These are phyloP conservation scores for Aphelocoma californica DNA, from an alignment of 2,797 vertebrate genomes.

Conservation along the genomic window DNA sequence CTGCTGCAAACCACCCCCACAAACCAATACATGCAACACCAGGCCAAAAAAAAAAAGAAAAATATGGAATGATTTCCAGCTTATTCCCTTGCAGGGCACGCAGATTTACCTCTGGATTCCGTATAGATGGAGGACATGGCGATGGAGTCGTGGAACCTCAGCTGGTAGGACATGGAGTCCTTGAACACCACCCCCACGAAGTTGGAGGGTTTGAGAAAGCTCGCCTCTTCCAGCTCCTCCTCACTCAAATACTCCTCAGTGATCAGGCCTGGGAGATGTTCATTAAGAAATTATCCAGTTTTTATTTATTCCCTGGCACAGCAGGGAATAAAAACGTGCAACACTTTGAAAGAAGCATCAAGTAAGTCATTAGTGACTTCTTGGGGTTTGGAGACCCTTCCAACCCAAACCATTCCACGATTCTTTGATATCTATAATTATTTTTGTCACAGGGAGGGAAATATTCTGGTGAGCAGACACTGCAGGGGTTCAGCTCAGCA, in stretches of 20 bases:
- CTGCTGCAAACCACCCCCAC: rapidly evolving
- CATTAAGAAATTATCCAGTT: neutral
- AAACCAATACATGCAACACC: rapidly evolving
- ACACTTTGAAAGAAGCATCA: neutral
- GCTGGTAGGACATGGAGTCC: constrained; percentile 85
- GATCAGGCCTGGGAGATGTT: constrained; percentile 52
- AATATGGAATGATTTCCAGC: rapidly evolving
- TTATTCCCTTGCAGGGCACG: rapidly evolving
- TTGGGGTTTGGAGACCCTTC: neutral
- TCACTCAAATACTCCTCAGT: constrained; percentile 79
- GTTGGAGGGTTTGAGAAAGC: constrained; percentile 76
- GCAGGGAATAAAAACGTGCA: neutral
- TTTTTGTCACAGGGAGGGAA: neutral
- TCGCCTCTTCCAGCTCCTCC: constrained; percentile 86
- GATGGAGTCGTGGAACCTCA: constrained; percentile 77
- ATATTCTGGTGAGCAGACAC: too few species aligned
- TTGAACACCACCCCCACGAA: constrained; percentile 90
- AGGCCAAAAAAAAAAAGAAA: neutral
- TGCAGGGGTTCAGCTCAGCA: neutral
- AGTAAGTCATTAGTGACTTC: rapidly evolving
- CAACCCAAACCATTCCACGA: neutral
- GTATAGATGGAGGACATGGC: constrained; percentile 71
- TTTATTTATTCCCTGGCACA: neutral
- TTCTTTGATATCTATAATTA: neutral
- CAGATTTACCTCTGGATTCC: constrained; percentile 70